Conservation (phyloP, 2,888 invertebrate genomes). For the Xestoiulus laeticollis region DNA sequence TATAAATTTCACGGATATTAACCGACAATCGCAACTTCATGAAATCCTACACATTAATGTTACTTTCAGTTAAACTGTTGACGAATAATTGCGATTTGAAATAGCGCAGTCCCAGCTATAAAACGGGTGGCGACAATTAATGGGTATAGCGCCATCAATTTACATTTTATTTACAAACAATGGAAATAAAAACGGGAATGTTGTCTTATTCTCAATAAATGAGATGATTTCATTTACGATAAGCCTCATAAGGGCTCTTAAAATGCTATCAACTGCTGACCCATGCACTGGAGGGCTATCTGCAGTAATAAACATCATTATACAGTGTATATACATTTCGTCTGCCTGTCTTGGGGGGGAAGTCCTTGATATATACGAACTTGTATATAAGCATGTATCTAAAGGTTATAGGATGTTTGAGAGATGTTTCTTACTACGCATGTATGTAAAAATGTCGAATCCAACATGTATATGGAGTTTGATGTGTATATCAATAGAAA, state of each 20-base stretch:
- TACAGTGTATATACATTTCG: not conserved
- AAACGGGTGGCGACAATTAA: not conserved
- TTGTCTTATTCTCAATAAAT: not conserved
- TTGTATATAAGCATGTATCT: not conserved
- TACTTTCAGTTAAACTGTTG: not conserved
- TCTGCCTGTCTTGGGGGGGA: not conserved
- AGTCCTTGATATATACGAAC: not conserved
- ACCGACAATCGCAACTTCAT: not conserved
- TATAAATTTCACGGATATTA: not conserved
- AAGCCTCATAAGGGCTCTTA: not conserved
- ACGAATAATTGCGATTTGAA: constrained; percentile 15
- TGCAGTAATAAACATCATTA: not conserved
- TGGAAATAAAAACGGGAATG: not conserved
- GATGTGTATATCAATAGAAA: too few relatives aligned
- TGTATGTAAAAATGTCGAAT: too few relatives aligned
- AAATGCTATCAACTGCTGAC: not conserved
- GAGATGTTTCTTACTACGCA: too few relatives aligned
- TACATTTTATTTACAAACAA: constrained; percentile 31
- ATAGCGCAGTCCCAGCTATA: not conserved
- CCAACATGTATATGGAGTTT: too few relatives aligned
- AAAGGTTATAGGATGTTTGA: not conserved
- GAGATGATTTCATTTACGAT: not conserved
- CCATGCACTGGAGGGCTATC: not conserved
- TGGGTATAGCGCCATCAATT: not conserved
- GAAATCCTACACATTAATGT: constrained; percentile 13